Evolutionary conservation across 2,888 invertebrate species (phyloP).

Genomic region (Oscheius onirici): DNA sequence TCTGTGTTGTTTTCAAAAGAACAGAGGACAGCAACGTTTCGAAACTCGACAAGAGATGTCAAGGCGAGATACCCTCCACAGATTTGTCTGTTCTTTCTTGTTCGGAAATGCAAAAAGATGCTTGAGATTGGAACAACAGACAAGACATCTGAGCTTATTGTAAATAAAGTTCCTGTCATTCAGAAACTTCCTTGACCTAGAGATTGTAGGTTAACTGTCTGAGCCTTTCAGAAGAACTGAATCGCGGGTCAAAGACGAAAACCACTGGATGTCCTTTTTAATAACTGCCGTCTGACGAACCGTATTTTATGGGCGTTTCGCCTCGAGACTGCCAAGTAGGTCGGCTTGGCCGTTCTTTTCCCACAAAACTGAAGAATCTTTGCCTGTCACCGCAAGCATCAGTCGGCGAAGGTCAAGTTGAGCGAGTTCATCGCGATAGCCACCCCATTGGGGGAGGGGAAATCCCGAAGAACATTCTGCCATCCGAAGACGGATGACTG

Average conservation of each 20-base stretch:
- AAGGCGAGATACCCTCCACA: too few species aligned
- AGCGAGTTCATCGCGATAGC: constrained; percentile 21
- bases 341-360: neutral
- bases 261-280: constrained; percentile 1
- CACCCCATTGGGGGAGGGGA: neutral
- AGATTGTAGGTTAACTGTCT: constrained; percentile 22
- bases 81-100: neutral
- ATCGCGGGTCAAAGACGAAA: neutral
- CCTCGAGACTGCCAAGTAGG: neutral
- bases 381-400: constrained; percentile 33
- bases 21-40: too few species aligned
- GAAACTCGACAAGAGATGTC: too few species aligned
- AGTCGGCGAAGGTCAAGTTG: constrained; percentile 20
- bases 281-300: constrained; percentile 12
- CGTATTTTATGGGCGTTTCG: constrained; percentile 4
- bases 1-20: too few species aligned
- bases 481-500: neutral
- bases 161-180: neutral
- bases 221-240: constrained; percentile 1
- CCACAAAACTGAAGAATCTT: constrained; percentile 9
- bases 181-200: neutral
- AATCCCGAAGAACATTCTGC: constrained; percentile 12
- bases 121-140: neutral
- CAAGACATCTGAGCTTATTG: neutral
- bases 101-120: neutral